phyloP scores from a whole-genome alignment of 2,888 invertebrate genomes.

The Protula sp. region DNA sequence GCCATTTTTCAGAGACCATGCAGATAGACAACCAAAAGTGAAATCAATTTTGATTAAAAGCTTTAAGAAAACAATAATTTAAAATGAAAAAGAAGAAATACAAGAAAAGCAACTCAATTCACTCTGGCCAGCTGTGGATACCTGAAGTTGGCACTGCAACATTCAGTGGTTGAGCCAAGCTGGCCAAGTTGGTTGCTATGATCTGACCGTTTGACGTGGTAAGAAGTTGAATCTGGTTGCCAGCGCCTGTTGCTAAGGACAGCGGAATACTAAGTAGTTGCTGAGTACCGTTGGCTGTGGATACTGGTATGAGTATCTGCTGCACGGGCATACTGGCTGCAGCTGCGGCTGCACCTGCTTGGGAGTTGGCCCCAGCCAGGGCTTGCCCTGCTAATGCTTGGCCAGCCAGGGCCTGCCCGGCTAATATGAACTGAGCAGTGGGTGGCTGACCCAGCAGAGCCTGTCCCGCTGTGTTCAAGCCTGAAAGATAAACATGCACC shows the following conservation, averaged over 20 bases:
- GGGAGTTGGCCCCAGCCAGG: conserved; percentile 5
- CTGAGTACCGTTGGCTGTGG: conserved; percentile 91
- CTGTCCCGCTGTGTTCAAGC: no score
- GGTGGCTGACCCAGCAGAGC: conserved; percentile 28
- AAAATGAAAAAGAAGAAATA: no score
- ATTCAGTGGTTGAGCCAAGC: conserved; percentile 55
- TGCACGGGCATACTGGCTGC: conserved; percentile 38
- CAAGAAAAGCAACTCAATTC: no score
- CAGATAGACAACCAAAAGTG: no score
- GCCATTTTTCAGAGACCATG: no score
- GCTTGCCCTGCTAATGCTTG: no score
- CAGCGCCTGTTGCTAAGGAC: conserved; percentile 53
- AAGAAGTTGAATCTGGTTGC: conserved; percentile 59
- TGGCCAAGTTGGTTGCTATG: conserved; percentile 75
- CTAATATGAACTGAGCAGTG: conserved; percentile 49
- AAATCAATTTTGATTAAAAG: no score
- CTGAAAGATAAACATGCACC: no score
- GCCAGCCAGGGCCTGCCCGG: conserved; percentile 26
- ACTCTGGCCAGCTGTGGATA: no score
- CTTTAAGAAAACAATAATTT: no score
- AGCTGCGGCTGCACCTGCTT: not conserved
- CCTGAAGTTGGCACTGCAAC: not conserved
- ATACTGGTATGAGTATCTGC: conserved; percentile 89
- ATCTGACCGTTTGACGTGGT: conserved; percentile 81
- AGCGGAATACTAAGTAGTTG: conserved; percentile 93